A percentile compares a stretch with the other conserved stretches of the same genome.
Conservation (phyloP, 1,140 invertebrate species). For the Sycophaga agraensis region DNA sequence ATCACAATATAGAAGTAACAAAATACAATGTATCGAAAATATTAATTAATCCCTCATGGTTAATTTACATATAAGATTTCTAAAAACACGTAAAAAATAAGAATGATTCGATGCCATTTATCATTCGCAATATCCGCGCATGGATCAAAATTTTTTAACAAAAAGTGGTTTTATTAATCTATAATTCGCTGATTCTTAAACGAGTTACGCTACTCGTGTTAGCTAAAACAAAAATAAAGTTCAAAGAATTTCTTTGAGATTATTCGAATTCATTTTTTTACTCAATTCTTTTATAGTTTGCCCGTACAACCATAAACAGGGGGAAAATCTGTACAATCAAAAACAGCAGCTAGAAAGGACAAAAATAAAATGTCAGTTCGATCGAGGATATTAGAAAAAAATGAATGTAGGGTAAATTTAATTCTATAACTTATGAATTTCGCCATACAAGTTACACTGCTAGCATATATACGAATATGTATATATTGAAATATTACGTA, state of each 20-base stretch:
- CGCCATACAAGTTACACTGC: constrained; percentile 21
- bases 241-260: constrained; percentile 11
- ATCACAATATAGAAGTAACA: constrained; percentile 19
- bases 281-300: constrained; percentile 2
- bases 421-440: constrained; percentile 12
- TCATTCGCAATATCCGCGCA: neutral
- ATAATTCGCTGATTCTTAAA: neutral
- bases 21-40: constrained; percentile 27
- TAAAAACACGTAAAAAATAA: constrained; percentile 15
- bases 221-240: neutral
- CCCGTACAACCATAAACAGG: neutral
- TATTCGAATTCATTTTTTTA: constrained; percentile 9
- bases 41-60: neutral
- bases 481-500: constrained; percentile 7
- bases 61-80: constrained; percentile 2
- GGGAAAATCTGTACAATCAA: constrained; percentile 14
- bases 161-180: neutral
- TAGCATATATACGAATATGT: constrained; percentile 23
- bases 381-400: constrained; percentile 1
- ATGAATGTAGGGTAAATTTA: constrained; percentile 11
- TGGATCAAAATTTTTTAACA: neutral
- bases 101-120: neutral
- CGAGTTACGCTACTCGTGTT: neutral
- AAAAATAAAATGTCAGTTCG: constrained; percentile 16
- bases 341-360: constrained; percentile 8